Conservation (phyloP, 2,888 invertebrate species). For the Athripsodes cinereus region DNA sequence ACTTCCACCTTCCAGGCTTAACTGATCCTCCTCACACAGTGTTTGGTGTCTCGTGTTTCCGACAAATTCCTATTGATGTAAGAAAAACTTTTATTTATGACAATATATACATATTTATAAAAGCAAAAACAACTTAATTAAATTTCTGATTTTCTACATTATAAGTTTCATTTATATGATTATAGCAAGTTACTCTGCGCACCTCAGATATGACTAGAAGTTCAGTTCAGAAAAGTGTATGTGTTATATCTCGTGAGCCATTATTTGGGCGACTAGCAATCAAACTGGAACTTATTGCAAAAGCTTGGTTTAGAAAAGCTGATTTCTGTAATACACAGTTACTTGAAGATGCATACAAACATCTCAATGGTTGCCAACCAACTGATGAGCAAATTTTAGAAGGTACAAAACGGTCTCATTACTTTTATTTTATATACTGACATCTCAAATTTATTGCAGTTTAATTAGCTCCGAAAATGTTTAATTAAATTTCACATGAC, state of each 20-base stretch:
- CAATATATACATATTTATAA: no score
- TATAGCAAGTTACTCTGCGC: conserved; percentile 81
- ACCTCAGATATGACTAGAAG: conserved; percentile 95
- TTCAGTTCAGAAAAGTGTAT: conserved; percentile 97
- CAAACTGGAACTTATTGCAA: conserved; percentile 92
- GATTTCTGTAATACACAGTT: conserved; percentile 85
- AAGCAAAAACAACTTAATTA: no score
- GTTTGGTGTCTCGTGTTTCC: conserved; percentile 95
- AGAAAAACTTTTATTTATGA: not conserved
- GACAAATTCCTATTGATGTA: conserved; percentile 86
- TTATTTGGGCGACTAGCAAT: conserved; percentile 92
- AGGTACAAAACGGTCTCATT: no score
- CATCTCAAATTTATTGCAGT: no score
- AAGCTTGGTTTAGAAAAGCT: conserved; percentile 94
- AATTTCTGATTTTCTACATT: not conserved
- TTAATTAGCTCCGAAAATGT: no score
- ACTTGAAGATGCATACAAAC: conserved; percentile 86
- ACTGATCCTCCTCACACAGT: conserved; percentile 78
- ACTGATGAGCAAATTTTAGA: conserved; percentile 47
- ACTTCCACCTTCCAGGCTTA: conserved; percentile 89
- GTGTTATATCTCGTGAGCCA: conserved; percentile 85
- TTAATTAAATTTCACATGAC: no score
- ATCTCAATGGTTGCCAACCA: conserved; percentile 79
- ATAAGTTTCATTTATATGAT: conserved; percentile 26
- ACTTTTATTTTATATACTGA: no score